Evolutionary conservation across 2,113 vertebrate genomes (phyloP).

Genomic region (Platycercus adscitus): DNA sequence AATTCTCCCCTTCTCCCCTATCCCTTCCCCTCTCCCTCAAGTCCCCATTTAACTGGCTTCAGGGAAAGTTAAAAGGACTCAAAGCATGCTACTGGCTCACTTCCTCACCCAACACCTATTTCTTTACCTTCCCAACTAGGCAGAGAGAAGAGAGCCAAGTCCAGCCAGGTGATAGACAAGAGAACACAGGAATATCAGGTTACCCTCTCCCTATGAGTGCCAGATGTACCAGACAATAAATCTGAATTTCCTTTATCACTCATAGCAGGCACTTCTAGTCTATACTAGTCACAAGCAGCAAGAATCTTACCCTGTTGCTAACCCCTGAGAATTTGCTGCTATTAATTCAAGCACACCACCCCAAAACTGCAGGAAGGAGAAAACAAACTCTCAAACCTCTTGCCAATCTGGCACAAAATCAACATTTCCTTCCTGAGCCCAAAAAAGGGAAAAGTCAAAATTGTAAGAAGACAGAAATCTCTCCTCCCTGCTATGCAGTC

Average conservation of each 20-base stretch:
- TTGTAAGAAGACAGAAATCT: neutral
- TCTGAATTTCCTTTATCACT: neutral
- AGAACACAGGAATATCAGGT: neutral
- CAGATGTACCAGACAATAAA: neutral
- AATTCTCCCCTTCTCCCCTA: neutral
- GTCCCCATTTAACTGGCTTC: neutral
- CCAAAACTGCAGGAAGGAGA: neutral
- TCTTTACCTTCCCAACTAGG: neutral
- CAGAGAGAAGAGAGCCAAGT: neutral
- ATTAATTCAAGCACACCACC: neutral
- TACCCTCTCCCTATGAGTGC: neutral
- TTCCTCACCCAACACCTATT: neutral
- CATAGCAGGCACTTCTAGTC: neutral
- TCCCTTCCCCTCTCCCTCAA: neutral
- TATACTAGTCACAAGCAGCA: neutral
- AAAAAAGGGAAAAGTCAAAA: neutral
- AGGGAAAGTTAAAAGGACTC: neutral
- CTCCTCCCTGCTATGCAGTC: neutral
- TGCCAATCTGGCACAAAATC: neutral
- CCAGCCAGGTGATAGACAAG: neutral
- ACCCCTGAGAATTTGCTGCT: neutral
- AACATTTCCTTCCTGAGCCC: neutral
- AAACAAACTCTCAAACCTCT: neutral
- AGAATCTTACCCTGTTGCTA: neutral
- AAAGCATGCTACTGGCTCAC: accelerated